Evolutionary conservation across 2,888 invertebrate species (phyloP).

Genomic region (Pocota personata): DNA sequence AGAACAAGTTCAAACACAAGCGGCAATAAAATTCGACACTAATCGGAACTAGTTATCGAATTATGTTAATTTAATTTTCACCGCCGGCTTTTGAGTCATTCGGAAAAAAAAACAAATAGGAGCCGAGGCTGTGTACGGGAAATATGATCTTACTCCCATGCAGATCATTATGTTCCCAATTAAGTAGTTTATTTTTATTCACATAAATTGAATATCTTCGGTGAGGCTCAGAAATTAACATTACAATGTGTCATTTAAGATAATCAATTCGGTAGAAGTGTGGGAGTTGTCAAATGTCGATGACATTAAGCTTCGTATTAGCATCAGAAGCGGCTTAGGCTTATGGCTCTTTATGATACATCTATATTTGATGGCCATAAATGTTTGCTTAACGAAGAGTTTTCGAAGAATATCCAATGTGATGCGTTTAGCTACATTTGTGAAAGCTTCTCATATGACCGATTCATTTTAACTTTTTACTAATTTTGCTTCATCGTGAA

Average conservation of each 20-base stretch:
- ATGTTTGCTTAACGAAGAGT: too few species aligned
- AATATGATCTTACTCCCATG: background rate
- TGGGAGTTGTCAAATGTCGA: slow-evolving; percentile 3
- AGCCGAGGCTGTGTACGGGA: background rate
- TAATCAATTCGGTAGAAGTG: background rate
- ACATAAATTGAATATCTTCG: background rate
- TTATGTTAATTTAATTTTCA: slow-evolving; percentile 1
- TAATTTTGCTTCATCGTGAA: too few species aligned
- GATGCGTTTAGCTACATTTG: too few species aligned
- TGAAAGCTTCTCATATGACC: too few species aligned
- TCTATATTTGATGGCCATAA: background rate
- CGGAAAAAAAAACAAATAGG: background rate
- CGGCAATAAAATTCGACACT: background rate
- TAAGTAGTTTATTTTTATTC: background rate
- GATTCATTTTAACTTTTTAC: too few species aligned
- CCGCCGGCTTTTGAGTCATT: slow-evolving; percentile 12
- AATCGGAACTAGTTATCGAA: slow-evolving; percentile 9
- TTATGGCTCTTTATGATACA: background rate
- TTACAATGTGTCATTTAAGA: background rate
- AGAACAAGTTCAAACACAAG: slow-evolving; percentile 25
- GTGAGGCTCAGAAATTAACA: background rate
- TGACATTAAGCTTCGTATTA: background rate
- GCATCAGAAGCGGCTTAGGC: background rate
- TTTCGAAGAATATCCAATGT: too few species aligned
- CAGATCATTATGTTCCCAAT: background rate